A percentile compares a stretch with the other conserved stretches of the same genome.
Evolutionary conservation across 2,113 vertebrate species (phyloP).

Genomic region (Syngnathus typhle): DNA sequence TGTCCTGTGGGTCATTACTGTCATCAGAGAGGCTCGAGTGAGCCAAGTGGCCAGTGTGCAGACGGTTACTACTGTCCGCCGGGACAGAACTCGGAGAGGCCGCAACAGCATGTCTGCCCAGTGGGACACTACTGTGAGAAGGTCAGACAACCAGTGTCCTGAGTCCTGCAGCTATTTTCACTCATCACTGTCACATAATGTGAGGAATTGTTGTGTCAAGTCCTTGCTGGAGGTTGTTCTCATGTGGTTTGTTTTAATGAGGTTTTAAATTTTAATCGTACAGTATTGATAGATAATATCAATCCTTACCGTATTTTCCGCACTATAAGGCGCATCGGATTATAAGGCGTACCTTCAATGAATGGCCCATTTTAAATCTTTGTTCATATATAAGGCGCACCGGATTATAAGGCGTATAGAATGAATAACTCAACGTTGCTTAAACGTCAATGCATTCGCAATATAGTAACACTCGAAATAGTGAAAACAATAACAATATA

Average conservation of each 20-base stretch:
- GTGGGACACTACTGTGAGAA: constrained; percentile 74
- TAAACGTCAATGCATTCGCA: too few relatives aligned
- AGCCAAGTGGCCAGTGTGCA: constrained; percentile 66
- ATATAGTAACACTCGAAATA: too few relatives aligned
- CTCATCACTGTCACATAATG: constrained; percentile 28
- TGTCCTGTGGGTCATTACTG: constrained; percentile 71
- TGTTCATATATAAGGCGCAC: too few relatives aligned
- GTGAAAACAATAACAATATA: too few relatives aligned
- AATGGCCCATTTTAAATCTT: too few relatives aligned
- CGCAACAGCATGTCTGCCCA: constrained; percentile 64
- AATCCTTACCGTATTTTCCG: background rate
- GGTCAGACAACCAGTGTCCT: constrained; percentile 47
- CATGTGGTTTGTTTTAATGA: background rate
- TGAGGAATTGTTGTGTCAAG: background rate
- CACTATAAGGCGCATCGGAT: too few relatives aligned
- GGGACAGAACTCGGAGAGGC: constrained; percentile 64
- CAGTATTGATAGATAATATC: background rate
- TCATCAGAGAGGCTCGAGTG: constrained; percentile 42
- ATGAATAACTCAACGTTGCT: too few relatives aligned
- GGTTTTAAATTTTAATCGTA: background rate
- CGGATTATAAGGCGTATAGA: too few relatives aligned
- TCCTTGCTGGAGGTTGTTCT: background rate
- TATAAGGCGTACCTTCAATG: too few relatives aligned
- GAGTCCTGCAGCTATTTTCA: constrained; percentile 32
- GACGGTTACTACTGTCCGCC: constrained; percentile 70